Evolutionary conservation across 2,113 vertebrate genomes (phyloP).

Genomic region (Acanthisitta chloris): DNA sequence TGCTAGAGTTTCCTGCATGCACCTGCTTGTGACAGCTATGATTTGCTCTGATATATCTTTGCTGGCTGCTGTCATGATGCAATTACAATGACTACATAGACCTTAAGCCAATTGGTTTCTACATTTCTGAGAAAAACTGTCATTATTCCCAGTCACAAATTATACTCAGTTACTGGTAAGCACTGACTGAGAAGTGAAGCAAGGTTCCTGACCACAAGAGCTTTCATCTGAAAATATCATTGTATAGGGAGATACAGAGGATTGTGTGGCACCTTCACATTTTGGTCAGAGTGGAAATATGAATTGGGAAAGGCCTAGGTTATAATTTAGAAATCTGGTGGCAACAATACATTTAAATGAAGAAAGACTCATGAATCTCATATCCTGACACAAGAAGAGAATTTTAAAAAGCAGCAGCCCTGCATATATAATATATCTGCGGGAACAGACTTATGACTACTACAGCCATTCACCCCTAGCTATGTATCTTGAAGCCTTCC

Average conservation of each 20-base stretch:
- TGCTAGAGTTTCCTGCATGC: background rate
- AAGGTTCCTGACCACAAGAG: background rate
- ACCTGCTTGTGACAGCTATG: background rate
- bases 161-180: background rate
- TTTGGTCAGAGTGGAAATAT: background rate
- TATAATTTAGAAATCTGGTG: background rate
- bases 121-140: background rate
- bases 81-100: background rate
- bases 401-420: background rate
- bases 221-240: background rate
- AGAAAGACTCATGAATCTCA: background rate
- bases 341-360: background rate
- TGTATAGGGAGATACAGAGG: background rate
- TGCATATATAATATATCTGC: background rate
- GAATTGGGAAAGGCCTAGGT: background rate
- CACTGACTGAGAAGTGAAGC: background rate
- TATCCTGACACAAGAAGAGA: background rate
- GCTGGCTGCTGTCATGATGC: background rate
- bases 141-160: background rate
- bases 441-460: background rate
- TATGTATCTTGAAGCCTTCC: background rate
- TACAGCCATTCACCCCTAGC: background rate
- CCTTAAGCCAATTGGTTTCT: background rate
- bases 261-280: accelerated
- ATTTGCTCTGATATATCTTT: background rate